Conservation (phyloP, 35 echinoderm and acorn worm species). For the Acanthaster planci region DNA sequence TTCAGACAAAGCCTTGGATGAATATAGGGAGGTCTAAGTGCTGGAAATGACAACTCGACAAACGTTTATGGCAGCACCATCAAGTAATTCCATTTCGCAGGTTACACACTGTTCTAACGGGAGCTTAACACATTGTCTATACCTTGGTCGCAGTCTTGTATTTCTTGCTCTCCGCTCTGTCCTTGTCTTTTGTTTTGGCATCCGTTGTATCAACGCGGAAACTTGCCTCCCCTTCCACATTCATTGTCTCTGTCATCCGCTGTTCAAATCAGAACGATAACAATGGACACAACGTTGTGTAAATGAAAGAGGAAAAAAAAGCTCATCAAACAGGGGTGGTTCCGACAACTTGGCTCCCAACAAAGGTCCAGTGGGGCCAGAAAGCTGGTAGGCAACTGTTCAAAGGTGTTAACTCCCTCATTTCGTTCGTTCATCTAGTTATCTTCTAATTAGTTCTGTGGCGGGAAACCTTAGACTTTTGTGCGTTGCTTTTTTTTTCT, state of each 20-base stretch:
- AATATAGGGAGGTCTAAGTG: too few relatives aligned
- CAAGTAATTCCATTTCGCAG: too few relatives aligned
- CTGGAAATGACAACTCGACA: too few relatives aligned
- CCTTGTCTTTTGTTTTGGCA: constrained; percentile 50
- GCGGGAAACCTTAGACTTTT: too few relatives aligned
- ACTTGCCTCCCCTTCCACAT: constrained; percentile 70
- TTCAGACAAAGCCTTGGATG: too few relatives aligned
- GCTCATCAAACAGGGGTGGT: background rate
- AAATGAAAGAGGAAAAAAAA: background rate
- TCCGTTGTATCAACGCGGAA: constrained; percentile 49
- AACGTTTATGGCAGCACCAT: too few relatives aligned
- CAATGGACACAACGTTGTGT: background rate
- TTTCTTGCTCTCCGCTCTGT: constrained; percentile 57
- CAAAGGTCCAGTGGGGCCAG: background rate
- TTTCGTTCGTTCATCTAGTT: too few relatives aligned
- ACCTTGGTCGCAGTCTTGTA: constrained; percentile 72
- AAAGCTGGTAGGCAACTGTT: too few relatives aligned
- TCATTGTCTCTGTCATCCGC: constrained; percentile 79
- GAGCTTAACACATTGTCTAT: background rate
- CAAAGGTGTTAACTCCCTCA: too few relatives aligned
- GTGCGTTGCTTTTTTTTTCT: too few relatives aligned
- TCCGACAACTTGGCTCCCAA: background rate
- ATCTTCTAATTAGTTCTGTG: too few relatives aligned
- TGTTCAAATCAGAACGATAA: constrained; percentile 4
- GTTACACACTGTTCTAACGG: too few relatives aligned